Evolutionary conservation across 2,888 invertebrate species (phyloP), one percentile per base, ranked within the genome.

Genomic region (Oligia fasciuncula): DNA sequence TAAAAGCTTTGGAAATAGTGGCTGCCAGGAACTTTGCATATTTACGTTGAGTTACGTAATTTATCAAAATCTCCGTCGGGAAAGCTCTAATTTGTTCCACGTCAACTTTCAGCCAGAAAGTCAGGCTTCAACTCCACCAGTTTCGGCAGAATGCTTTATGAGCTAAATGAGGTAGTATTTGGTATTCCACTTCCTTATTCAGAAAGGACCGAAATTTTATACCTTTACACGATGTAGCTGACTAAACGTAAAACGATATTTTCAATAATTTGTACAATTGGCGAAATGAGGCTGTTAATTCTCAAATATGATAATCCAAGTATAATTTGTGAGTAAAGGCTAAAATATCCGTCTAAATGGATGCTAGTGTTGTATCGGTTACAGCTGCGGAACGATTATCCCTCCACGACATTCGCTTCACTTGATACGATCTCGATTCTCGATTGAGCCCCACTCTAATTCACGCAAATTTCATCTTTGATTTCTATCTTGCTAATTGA

Each of bases 401-500:
- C 60, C 73, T 73, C 85, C 82, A 83, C 83, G 85, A 83, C 81
- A 79, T 83, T 83, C 85, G 77, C 68, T 79, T 83, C 84, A 73
- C 80, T 79, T 51, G 90, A 91, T 91, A 88, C 66, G 74, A 92
- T 91, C 91, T 83, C 86, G 66, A 85, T 73, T 69, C 83, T 73
- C 87, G 80, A 76, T 81, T 72, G 88, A 88, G 84, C 86, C 85
- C 85, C 83, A 88, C 87, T 88, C 90, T 89, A 90, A 89, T 90
- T 90, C 90, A 88, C 87, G 88, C 85, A 87, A 86, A 88, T 86
- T 89, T 87, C 79, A 90, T 89, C 90, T 89, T 89, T 89, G 92
- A 92, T 93, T 89, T 82, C 79, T 91, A 93, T 92, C 92, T 91
- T 70, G 81, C 89, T 93, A 93, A 93, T 93, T 92, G 92, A 93